Evolutionary conservation across 2,113 vertebrate genomes (phyloP).

Genomic region (Nerophis ophidion): DNA sequence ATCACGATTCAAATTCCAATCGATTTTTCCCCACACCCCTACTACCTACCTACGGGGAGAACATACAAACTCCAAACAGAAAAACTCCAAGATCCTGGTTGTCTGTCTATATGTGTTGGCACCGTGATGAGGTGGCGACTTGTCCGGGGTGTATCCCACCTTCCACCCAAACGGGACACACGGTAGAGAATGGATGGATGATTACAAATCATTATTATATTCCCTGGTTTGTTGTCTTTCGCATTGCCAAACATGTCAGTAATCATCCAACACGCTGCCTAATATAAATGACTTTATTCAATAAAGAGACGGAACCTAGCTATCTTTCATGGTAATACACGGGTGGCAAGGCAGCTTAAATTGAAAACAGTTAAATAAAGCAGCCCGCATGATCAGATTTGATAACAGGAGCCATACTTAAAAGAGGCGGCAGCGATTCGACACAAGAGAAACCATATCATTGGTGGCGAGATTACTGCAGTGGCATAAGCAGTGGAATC

Average conservation of each 20-base stretch:
- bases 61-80: too few relatives aligned
- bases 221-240: too few relatives aligned
- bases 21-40: too few relatives aligned
- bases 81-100: too few relatives aligned
- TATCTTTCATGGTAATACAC: slow-evolving; percentile 1
- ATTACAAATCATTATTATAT: too few relatives aligned
- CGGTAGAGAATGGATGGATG: too few relatives aligned
- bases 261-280: background rate
- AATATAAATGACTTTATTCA: background rate
- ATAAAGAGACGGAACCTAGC: background rate
- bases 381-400: slow-evolving; percentile 28
- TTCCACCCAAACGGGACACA: too few relatives aligned
- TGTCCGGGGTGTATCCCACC: too few relatives aligned
- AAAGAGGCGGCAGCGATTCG: slow-evolving; percentile 41
- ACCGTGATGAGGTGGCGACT: too few relatives aligned
- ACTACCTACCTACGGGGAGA: too few relatives aligned
- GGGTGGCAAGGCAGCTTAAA: slow-evolving; percentile 18
- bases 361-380: slow-evolving; percentile 22
- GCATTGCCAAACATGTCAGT: background rate
- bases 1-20: too few relatives aligned
- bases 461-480: slow-evolving; percentile 57
- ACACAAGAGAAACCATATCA: slow-evolving; percentile 48
- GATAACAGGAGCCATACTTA: slow-evolving; percentile 32
- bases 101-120: too few relatives aligned
- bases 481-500: slow-evolving; percentile 63